These are phyloP conservation scores for Melanotaenia nigrans DNA, from an alignment of 2,797 vertebrate species.

Conservation along the genomic window DNA sequence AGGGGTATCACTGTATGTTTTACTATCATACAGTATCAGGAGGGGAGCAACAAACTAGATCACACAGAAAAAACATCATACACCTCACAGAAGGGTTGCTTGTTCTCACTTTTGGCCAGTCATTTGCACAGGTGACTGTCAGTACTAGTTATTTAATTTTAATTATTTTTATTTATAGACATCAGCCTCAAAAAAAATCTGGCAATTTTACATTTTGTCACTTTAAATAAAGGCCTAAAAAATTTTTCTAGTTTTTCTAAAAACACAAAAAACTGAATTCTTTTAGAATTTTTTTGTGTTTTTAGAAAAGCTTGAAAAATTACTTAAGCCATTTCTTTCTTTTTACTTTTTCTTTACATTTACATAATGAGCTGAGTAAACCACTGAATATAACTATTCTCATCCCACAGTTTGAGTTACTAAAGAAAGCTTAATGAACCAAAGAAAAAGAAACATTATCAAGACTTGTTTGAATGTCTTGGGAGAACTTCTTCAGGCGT, in stretches of 20 bases:
- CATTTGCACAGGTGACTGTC: conserved; percentile 2
- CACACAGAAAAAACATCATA: background rate
- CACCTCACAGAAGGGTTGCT: background rate
- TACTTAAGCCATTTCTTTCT: too few species aligned
- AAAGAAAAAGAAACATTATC: background rate
- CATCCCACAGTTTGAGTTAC: background rate
- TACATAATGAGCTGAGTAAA: conserved; percentile 2
- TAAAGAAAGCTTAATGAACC: background rate
- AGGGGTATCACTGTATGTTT: conserved; percentile 19
- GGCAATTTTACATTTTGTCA: background rate
- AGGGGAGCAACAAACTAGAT: conserved; percentile 24
- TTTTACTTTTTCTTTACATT: background rate
- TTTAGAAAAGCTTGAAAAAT: too few species aligned
- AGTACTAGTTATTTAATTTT: too few species aligned
- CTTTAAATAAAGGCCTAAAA: too few species aligned
- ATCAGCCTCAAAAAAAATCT: background rate
- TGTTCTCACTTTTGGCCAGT: background rate
- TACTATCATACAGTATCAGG: conserved; percentile 14
- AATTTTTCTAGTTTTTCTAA: too few species aligned
- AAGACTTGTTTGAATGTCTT: background rate
- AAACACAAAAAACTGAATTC: too few species aligned
- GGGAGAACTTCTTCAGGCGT: background rate
- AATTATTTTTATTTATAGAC: too few species aligned
- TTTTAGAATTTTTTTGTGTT: too few species aligned
- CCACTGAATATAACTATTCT: background rate